Base-by-base conservation (phyloP, 2,888 invertebrate genomes). In the Dimorphilus gyrociliatus region DNA sequence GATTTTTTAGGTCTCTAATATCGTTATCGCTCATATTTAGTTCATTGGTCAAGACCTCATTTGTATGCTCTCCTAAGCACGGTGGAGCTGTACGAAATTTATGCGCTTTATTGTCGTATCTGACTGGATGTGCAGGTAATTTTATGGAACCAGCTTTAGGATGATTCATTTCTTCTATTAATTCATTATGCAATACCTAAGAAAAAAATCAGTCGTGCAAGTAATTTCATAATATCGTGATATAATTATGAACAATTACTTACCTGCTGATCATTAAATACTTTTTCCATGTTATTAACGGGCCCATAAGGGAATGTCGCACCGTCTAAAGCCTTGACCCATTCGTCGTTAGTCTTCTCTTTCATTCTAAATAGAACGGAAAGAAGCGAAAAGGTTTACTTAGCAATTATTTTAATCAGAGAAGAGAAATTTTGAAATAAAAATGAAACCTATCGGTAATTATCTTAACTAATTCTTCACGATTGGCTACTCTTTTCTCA, bases 191-290 rank as follows among this genome's bases (percentile, higher is more conserved):
- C 6, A 47, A 23, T 10, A 60, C 54, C 62, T 61, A 29, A 4
- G 34, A 31, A 25, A 32, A 24, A 28, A 21, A 23, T 5, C 25
- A 25, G 21, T 21, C 8, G 21, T 21, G n/a, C 21, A 21, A 10
- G 21, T 21, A 21, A 8, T 21, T 21, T 10, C 8, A 21, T 21
- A 21, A 8, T n/a, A 21, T 8, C n/a, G n/a, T 10, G 8, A 21
- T 8, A 10, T 21, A 21, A 21, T 21, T 29, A 15, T 1, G 4
- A 12, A 24, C 4, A 23, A 6, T 6, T n/a, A 27, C 24, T 16
- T 28, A 90, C 73, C 63, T 92, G 92, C 2, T 77, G 76, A 67
- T 92, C 85, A 29, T 74, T 69, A 58, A 92, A 92, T 0, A 81
- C 81, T 63, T 82, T 74, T 38, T 72, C 64, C 61, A 92, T 74